Evolutionary conservation across 2,113 vertebrate genomes (phyloP).

Genomic region (Oreochromis tanganicae): DNA sequence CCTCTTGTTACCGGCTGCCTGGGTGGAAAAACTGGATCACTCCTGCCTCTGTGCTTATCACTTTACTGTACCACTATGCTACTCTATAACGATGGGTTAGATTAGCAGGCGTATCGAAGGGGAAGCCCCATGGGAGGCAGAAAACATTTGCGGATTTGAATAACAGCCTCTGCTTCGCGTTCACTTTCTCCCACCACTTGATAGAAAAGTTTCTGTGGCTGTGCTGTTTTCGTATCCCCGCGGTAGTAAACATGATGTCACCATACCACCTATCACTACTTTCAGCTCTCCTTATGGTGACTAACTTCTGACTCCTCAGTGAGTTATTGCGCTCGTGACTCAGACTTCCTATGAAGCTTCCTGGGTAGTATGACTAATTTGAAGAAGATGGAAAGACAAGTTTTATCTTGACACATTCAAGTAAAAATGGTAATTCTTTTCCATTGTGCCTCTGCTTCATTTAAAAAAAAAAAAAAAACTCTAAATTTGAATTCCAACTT

Average conservation of each 20-base stretch:
- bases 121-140: neutral
- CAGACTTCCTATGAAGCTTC: conserved; percentile 16
- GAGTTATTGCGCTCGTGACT: conserved; percentile 15
- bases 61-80: neutral
- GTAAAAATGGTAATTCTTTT: neutral
- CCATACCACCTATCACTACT: neutral
- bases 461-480: neutral
- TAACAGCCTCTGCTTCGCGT: neutral
- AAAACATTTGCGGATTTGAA: conserved; percentile 1
- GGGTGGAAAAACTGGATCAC: conserved; percentile 41
- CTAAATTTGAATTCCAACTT: neutral
- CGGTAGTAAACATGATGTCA: neutral
- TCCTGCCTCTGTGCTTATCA: conserved; percentile 33
- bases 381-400: neutral
- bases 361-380: conserved; percentile 23
- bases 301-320: neutral
- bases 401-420: neutral
- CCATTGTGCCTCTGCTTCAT: neutral
- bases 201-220: neutral
- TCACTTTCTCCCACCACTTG: conserved; percentile 17
- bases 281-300: neutral
- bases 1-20: conserved; percentile 48
- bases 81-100: neutral
- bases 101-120: neutral
- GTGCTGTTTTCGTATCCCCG: neutral